phyloP scores from a whole-genome alignment of 1,140 invertebrate genomes.

The Megathymus violae region DNA sequence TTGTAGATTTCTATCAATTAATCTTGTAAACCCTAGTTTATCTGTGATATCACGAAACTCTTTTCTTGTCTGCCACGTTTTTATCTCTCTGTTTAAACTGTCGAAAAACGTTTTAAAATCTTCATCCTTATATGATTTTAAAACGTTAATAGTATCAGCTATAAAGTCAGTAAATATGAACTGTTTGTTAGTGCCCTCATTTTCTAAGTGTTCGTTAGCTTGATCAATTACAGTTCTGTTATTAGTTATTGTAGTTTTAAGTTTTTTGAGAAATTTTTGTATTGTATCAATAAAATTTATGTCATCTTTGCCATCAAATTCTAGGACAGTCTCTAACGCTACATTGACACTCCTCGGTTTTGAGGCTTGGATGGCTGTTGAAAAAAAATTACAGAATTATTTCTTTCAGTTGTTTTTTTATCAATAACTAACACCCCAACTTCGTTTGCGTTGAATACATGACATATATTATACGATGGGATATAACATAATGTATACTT shows the following conservation, averaged over 20 bases:
- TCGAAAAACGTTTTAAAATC: slow-evolving; percentile 43
- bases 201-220: neutral
- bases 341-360: slow-evolving; percentile 52
- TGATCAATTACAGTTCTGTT: neutral
- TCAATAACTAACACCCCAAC: too few relatives aligned
- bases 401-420: too few relatives aligned
- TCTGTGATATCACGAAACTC: slow-evolving; percentile 3
- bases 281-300: slow-evolving; percentile 52
- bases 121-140: slow-evolving; percentile 42
- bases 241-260: slow-evolving; percentile 39
- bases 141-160: slow-evolving; percentile 28
- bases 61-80: slow-evolving; percentile 9
- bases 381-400: too few relatives aligned
- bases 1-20: slow-evolving; percentile 39
- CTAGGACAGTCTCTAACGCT: slow-evolving; percentile 56
- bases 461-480: too few relatives aligned
- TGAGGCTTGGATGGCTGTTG: slow-evolving; percentile 30
- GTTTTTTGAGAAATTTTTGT: slow-evolving; percentile 46
- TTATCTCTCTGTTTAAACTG: slow-evolving; percentile 41
- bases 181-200: slow-evolving; percentile 7
- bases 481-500: too few relatives aligned
- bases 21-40: slow-evolving; percentile 34
- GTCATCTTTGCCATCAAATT: slow-evolving; percentile 57
- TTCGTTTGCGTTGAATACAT: too few relatives aligned
- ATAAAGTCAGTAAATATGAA: slow-evolving; percentile 47